Evolutionary conservation across 2,797 vertebrate species (phyloP).

Genomic region (Phrynocephalus guinanensis): DNA sequence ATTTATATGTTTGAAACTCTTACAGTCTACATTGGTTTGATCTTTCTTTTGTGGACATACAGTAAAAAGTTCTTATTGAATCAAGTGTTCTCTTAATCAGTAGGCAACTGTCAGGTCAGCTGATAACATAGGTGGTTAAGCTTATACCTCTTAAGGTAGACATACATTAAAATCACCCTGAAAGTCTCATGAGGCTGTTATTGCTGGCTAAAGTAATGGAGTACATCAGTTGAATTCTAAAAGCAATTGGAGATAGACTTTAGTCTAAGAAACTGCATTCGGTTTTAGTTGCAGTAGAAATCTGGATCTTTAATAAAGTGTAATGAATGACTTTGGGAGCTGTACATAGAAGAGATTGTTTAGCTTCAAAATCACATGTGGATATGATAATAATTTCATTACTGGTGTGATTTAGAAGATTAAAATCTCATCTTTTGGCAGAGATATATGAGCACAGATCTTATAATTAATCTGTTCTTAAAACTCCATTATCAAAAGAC

Average conservation of each 20-base stretch:
- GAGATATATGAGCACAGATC: constrained; percentile 56
- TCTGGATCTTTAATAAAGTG: constrained; percentile 57
- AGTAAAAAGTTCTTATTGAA: not conserved
- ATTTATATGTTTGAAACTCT: not conserved
- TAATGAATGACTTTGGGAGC: constrained; percentile 62
- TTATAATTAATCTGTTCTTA: constrained; percentile 66
- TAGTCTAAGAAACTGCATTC: not conserved
- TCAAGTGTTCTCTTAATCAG: not conserved
- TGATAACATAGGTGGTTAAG: not conserved
- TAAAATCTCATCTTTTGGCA: constrained; percentile 68
- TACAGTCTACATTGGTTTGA: not conserved
- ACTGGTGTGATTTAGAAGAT: constrained; percentile 67
- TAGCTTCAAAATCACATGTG: constrained; percentile 53
- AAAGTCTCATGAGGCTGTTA: not conserved
- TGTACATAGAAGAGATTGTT: constrained; percentile 58
- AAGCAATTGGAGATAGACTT: constrained; percentile 5
- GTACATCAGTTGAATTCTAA: constrained; percentile 24
- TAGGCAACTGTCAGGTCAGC: not conserved
- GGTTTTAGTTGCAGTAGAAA: constrained; percentile 37
- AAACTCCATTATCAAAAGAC: constrained; percentile 66
- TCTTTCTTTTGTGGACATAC: not conserved
- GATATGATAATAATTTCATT: constrained; percentile 46
- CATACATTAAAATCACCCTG: constrained; percentile 3
- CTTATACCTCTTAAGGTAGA: not conserved
- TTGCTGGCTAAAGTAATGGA: constrained; percentile 16